phyloP scores from a whole-genome alignment of 2,888 invertebrate genomes.

The Salticus scenicus region DNA sequence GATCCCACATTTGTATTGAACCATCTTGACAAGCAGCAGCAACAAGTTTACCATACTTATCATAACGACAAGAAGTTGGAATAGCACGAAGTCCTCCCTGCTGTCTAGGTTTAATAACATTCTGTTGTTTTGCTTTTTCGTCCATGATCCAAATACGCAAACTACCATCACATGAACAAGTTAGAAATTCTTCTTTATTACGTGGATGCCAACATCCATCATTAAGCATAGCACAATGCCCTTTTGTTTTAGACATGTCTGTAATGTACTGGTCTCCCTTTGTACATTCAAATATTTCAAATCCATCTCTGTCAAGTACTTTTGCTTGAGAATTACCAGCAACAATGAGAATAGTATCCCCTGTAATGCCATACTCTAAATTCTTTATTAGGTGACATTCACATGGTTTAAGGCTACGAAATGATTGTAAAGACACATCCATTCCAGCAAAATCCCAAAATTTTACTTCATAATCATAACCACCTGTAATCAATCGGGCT shows the following conservation, averaged over 20 bases:
- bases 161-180: conserved; percentile 94
- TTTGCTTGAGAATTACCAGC: conserved; percentile 89
- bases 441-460: conserved; percentile 99
- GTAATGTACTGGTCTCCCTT: conserved; percentile 97
- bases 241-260: conserved; percentile 94
- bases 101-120: conserved; percentile 87
- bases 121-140: conserved; percentile 84
- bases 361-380: conserved; percentile 93
- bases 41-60: conserved; percentile 89
- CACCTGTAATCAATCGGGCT: conserved; percentile 91
- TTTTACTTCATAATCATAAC: conserved; percentile 95
- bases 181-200: conserved; percentile 92
- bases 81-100: conserved; percentile 89
- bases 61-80: conserved; percentile 89
- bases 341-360: conserved; percentile 93
- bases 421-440: conserved; percentile 93
- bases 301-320: conserved; percentile 94
- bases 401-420: conserved; percentile 93
- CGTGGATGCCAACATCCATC: conserved; percentile 96
- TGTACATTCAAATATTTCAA: conserved; percentile 92
- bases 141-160: conserved; percentile 92
- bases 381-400: conserved; percentile 94
- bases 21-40: conserved; percentile 93
- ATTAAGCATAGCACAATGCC: conserved; percentile 93
- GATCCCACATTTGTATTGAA: conserved; percentile 97